A percentile compares a stretch with the other conserved stretches of the same genome.
These are phyloP conservation scores for Baryphthengus martii DNA, from an alignment of 2,113 vertebrate genomes.

Conservation along the genomic window DNA sequence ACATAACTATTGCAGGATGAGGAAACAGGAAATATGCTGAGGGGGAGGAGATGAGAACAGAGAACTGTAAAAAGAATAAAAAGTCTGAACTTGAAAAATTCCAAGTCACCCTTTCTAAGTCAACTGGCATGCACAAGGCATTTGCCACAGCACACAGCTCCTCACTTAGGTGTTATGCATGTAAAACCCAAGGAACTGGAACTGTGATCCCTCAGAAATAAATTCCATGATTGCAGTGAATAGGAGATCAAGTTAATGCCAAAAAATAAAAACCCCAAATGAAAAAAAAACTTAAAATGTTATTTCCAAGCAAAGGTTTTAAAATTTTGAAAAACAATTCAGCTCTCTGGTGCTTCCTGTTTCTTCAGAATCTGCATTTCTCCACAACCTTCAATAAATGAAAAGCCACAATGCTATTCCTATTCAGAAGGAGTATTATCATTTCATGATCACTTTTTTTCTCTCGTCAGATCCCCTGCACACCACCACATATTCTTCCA, in stretches of 20 bases:
- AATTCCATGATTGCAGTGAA: background rate
- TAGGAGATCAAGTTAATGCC: background rate
- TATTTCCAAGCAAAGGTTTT: conserved; percentile 34
- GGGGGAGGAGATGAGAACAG: conserved; percentile 26
- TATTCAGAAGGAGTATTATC: background rate
- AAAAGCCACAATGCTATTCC: background rate
- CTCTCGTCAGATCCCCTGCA: background rate
- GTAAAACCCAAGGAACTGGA: background rate
- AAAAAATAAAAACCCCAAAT: background rate
- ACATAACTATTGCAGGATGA: conserved; percentile 44
- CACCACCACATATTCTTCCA: background rate
- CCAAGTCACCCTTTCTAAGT: background rate
- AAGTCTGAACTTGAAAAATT: conserved; percentile 27
- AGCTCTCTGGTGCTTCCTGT: conserved; percentile 8
- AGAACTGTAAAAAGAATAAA: conserved; percentile 19
- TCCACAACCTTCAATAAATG: background rate
- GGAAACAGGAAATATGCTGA: conserved; percentile 47
- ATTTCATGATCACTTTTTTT: background rate
- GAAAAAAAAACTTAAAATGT: background rate
- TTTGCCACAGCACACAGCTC: background rate
- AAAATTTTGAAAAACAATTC: conserved; percentile 26
- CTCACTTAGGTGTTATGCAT: background rate
- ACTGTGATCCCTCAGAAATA: background rate
- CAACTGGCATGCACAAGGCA: background rate
- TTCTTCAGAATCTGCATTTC: conserved; percentile 38